A percentile compares a stretch with the other conserved stretches of the same genome.
phyloP scores from a whole-genome alignment of 2,797 vertebrate genomes.

The Coranthus polyacanthus region DNA sequence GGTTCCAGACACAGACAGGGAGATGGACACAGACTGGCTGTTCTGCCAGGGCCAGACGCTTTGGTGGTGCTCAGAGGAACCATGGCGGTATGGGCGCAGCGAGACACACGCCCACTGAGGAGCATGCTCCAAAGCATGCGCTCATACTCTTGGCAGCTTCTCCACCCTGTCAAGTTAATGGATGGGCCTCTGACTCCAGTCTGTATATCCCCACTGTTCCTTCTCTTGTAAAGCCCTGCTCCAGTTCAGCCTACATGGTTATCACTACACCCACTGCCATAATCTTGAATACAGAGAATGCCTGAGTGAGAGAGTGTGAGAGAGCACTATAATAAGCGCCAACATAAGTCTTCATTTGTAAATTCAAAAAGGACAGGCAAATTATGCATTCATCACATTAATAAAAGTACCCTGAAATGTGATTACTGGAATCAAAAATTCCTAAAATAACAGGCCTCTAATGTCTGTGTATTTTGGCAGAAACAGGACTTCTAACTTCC shows the following conservation, averaged over 20 bases:
- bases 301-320: conserved; percentile 44
- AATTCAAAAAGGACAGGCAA: conserved; percentile 29
- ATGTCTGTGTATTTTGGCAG: conserved; percentile 23
- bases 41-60: conserved; percentile 64
- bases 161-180: conserved; percentile 82
- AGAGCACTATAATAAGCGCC: conserved; percentile 51
- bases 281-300: conserved; percentile 58
- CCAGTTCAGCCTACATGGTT: conserved; percentile 71
- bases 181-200: conserved; percentile 80
- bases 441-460: conserved; percentile 36
- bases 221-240: conserved; percentile 78
- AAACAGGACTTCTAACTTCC: conserved; percentile 3
- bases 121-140: conserved; percentile 79
- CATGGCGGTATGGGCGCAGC: conserved; percentile 62
- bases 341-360: conserved; percentile 42
- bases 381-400: conserved; percentile 4
- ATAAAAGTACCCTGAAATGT: conserved; percentile 20
- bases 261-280: conserved; percentile 70
- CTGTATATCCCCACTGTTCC: conserved; percentile 80
- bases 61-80: conserved; percentile 63
- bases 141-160: conserved; percentile 81
- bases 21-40: conserved; percentile 64
- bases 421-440: conserved; percentile 21
- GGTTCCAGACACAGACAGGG: conserved; percentile 62
- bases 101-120: conserved; percentile 69